A percentile compares a stretch with the other conserved stretches of the same genome.
phyloP scores from a whole-genome alignment of 2,797 vertebrate genomes.

The Esox lucius region DNA sequence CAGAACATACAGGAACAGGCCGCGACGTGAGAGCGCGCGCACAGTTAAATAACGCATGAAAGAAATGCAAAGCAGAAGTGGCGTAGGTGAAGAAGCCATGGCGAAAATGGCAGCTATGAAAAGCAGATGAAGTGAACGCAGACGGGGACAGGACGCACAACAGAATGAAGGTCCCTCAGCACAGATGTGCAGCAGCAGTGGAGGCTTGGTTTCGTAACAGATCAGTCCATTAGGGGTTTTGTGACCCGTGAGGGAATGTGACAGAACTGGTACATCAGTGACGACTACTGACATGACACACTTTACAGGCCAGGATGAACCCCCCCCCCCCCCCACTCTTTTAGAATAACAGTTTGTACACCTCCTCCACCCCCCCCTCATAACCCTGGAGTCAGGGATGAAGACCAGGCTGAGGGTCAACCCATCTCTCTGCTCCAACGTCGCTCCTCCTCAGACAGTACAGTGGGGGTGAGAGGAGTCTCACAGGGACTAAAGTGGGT shows the following conservation, averaged over 20 bases:
- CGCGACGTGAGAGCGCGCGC: not conserved
- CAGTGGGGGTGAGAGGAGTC: not conserved
- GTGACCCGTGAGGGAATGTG: constrained; percentile 36
- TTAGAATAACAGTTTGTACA: too few relatives aligned
- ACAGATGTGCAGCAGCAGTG: not conserved
- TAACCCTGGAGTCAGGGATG: constrained; percentile 24
- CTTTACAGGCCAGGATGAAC: constrained; percentile 21
- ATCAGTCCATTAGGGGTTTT: constrained; percentile 16
- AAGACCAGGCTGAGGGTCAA: constrained; percentile 5
- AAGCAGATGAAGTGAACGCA: constrained; percentile 21
- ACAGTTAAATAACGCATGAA: not conserved
- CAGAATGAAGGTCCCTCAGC: too few relatives aligned
- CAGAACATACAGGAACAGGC: constrained; percentile 38
- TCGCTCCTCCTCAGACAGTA: not conserved
- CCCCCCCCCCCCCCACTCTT: too few relatives aligned
- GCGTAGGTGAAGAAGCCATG: constrained; percentile 21
- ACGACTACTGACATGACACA: constrained; percentile 19
- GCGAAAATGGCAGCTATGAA: not conserved
- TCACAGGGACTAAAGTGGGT: not conserved
- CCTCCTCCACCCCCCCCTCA: not conserved
- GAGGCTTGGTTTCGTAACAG: constrained; percentile 24
- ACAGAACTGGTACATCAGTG: constrained; percentile 34
- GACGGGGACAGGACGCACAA: constrained; percentile 6
- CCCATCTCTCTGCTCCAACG: not conserved
- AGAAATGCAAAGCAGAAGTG: constrained; percentile 1